A percentile compares a stretch with the other conserved stretches of the same genome.
Evolutionary conservation across 2,888 invertebrate genomes (phyloP).

Genomic region (Brachypalpus laphriformis): DNA sequence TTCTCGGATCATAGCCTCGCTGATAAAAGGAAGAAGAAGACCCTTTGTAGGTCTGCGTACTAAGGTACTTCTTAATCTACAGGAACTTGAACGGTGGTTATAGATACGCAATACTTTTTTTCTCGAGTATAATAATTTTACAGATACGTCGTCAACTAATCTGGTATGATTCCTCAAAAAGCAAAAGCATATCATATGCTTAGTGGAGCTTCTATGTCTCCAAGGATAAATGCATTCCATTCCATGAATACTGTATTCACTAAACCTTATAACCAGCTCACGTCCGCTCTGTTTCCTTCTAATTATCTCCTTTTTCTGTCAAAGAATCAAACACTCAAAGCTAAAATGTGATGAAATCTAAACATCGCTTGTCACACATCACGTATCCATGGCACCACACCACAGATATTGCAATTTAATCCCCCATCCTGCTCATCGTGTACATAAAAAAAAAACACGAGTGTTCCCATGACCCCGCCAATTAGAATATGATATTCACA

Average conservation of each 20-base stretch:
- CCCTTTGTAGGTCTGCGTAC: too few species aligned
- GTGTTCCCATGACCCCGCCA: constrained; percentile 42
- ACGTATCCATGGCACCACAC: background rate
- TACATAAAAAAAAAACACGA: background rate
- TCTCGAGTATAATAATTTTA: too few species aligned
- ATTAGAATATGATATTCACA: constrained; percentile 40
- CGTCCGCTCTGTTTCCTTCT: background rate
- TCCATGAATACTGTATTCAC: background rate
- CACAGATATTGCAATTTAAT: background rate
- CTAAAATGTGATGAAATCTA: too few species aligned
- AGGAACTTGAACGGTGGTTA: too few species aligned
- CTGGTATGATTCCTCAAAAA: too few species aligned
- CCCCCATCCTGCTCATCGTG: background rate
- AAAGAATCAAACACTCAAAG: background rate
- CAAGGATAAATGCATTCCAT: background rate
- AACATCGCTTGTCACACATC: too few species aligned
- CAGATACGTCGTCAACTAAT: too few species aligned
- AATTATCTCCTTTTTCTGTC: background rate
- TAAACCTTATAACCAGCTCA: background rate
- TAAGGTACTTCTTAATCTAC: too few species aligned
- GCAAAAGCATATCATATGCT: too few species aligned
- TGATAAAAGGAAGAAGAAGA: too few species aligned
- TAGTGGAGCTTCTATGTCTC: background rate
- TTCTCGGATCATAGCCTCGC: too few species aligned
- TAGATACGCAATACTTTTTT: too few species aligned